These are phyloP conservation scores for Eudiplozoon nipponicum DNA, from an alignment of 2,888 invertebrate genomes.

Conservation along the genomic window DNA sequence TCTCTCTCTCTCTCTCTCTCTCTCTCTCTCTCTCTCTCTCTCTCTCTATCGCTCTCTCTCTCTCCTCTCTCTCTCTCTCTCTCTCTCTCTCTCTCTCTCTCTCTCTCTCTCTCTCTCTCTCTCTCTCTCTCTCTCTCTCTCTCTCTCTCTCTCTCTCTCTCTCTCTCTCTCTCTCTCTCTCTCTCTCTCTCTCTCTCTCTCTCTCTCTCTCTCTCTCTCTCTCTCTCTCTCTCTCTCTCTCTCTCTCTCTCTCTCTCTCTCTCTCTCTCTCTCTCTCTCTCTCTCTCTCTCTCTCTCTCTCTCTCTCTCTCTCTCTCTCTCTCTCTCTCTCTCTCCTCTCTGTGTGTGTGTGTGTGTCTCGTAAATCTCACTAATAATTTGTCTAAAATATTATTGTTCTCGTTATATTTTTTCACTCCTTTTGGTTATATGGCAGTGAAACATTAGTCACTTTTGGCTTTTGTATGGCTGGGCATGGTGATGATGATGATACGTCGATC, in stretches of 20 bases:
- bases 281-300: conserved; percentile 12
- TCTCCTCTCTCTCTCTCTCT: conserved; percentile 5
- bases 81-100: conserved; percentile 6
- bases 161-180: conserved; percentile 1
- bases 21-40: conserved; percentile 5
- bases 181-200: conserved; percentile 6
- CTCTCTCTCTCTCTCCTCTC: neutral
- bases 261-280: conserved; percentile 12
- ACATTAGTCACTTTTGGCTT: too few relatives aligned
- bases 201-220: conserved; percentile 7
- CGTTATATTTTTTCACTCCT: too few relatives aligned
- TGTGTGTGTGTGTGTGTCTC: too few relatives aligned
- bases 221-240: conserved; percentile 5
- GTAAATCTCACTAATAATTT: too few relatives aligned
- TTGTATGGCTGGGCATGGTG: too few relatives aligned
- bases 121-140: conserved; percentile 5
- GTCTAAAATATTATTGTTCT: too few relatives aligned
- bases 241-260: neutral
- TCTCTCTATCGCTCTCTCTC: neutral
- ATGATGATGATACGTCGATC: too few relatives aligned
- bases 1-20: conserved; percentile 7
- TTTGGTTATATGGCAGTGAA: too few relatives aligned
- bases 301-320: conserved; percentile 9
- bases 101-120: conserved; percentile 7
- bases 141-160: conserved; percentile 1